Base-by-base conservation (phyloP, 2,797 vertebrate species). In the Enteromius argenteus region DNA sequence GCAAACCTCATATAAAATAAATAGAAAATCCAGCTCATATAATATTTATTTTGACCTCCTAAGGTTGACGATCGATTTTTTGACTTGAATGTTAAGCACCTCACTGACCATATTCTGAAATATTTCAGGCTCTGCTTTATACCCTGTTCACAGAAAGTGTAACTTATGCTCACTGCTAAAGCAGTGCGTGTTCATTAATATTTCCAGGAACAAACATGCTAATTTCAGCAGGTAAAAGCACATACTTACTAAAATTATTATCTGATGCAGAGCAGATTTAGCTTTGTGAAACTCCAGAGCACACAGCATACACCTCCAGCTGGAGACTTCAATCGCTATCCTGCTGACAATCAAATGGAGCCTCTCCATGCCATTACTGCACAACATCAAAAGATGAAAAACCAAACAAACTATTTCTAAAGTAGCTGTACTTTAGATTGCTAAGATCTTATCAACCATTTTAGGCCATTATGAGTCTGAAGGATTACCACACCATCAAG, bases 301-400 rank as follows among this genome's bases (percentile, higher is more conserved):
- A 80, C 68, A 76, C 49, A 69, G 66, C 86, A 75, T 82, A 72
- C 27, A 76, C 73, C 66, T 84, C 81, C 68, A 84, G 87, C 86
- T 86, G 87, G 67, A 84, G 74, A 30, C 78, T 85, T 83, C 49
- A 88, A 86, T 86, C 76, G 67, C 85, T 74, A 67, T 85, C 82
- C 86, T 85, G 84, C 77, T 89, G 84, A 67, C 84, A 77, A 81
- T 83, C 85, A 85, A 76, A 85, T 83, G 39, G 80, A 71, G 71
- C 84, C 85, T 79, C 62, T 78, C 80, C 69, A 86, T 71, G 60
- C 69, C 81, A 78, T 89, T 86, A 86, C 73, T 86, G 84, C 67
- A 72, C 68, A 51, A 88, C 86, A 85, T 87, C 71, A 88, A 87
- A 88, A 82, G 80, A 86, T 84, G 80, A 86, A 84, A 80, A 87